Evolutionary conservation across 1,140 invertebrate genomes (phyloP), one percentile per base, ranked within the genome.

Genomic region (Heliconius hewitsoni): DNA sequence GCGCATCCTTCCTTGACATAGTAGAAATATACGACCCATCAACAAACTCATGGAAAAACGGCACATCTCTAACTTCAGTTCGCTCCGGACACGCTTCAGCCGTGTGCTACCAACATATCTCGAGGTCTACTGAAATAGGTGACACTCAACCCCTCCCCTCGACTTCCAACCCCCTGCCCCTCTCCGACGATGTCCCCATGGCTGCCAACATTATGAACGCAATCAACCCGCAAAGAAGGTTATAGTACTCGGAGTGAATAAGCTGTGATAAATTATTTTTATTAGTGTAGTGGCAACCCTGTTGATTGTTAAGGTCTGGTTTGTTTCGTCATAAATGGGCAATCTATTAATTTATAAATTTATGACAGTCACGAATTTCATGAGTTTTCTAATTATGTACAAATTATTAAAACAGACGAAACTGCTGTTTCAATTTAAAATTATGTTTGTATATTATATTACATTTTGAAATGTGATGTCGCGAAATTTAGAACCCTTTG

Each of bases 31-130:
- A 98, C 88, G 97, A 98, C 94, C 97, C 97, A 39, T 93, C 93
- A 1, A 96, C 95, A 60, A 96, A 98, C 92, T 91, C 93, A 42
- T 99, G 98, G 98, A 95, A 95, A 75, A 95, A 95, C 80, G 97
- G 97, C 37, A 96, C 96, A 37, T 95, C 97, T 3, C 96, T 99
- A 93, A 97, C 97, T n/a, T 98, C 97, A 70, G 97, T 97, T 27
- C 96, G 98, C 80, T 98, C 98, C 42, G 98, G 98, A 9, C 98
- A 98, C 91, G 98, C 98, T 1, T 97, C 98, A 73, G 97, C 98
- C 16, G 97, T 98, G 1, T 98, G 97, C 83, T 97, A 97, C 91
- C 96, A 97, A 88, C 95, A 95, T 71, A 95, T 96, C 16, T 95
- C 96, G 95, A 96, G 90, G 90, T 93, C 76, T 85, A 89, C 57